A percentile compares a stretch with the other conserved stretches of the same genome.
phyloP scores from a whole-genome alignment of 2,888 invertebrate genomes.

The Azorinus chamasolen region DNA sequence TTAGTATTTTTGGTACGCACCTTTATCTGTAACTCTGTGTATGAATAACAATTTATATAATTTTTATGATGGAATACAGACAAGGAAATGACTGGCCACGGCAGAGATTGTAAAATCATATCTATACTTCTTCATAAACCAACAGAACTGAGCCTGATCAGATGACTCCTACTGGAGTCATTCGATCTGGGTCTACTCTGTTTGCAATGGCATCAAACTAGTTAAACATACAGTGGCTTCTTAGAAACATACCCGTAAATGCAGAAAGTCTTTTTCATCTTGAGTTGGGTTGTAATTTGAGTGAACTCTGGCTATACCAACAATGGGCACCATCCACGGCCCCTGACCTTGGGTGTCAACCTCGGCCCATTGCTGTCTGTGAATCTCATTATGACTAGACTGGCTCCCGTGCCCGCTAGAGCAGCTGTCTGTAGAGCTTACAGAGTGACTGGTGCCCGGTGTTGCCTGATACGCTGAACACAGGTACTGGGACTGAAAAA shows the following conservation, averaged over 20 bases:
- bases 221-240: too few relatives aligned
- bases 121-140: too few relatives aligned
- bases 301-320: slow-evolving; percentile 69
- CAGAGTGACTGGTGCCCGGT: slow-evolving; percentile 67
- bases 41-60: too few relatives aligned
- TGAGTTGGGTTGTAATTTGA: slow-evolving; percentile 73
- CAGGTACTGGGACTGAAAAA: slow-evolving; percentile 56
- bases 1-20: too few relatives aligned
- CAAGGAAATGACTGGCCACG: too few relatives aligned
- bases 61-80: too few relatives aligned
- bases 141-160: too few relatives aligned
- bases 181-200: too few relatives aligned
- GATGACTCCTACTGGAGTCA: too few relatives aligned
- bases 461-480: slow-evolving; percentile 61
- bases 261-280: slow-evolving; percentile 67
- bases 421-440: slow-evolving; percentile 68
- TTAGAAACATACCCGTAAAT: slow-evolving; percentile 61
- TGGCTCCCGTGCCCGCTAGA: slow-evolving; percentile 69
- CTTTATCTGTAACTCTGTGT: too few relatives aligned
- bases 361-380: slow-evolving; percentile 37
- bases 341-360: slow-evolving; percentile 43
- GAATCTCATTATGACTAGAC: slow-evolving; percentile 36
- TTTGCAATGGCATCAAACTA: too few relatives aligned
- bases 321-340: slow-evolving; percentile 27
- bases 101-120: too few relatives aligned